Conservation (phyloP, 2,113 vertebrate species). For the Python bivittatus region DNA sequence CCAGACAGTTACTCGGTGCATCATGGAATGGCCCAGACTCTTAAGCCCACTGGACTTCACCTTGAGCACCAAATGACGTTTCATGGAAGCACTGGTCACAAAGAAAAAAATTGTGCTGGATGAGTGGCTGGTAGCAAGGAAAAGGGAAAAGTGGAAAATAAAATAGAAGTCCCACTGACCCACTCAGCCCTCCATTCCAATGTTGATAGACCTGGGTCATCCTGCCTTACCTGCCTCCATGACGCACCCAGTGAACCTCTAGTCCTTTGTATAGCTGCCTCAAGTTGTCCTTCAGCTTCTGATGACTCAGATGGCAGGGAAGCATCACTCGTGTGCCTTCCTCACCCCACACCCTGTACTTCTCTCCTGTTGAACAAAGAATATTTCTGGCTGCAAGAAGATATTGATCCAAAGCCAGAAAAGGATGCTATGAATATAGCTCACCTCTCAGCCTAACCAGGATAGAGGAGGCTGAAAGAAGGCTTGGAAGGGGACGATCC, state of each 20-base stretch:
- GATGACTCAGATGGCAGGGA: constrained; percentile 59
- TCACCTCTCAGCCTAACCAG: not conserved
- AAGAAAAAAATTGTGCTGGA: fast-evolving
- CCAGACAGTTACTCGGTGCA: constrained; percentile 45
- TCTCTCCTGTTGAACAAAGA: not conserved
- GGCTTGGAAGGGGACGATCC: not conserved
- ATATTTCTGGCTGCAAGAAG: constrained; percentile 26
- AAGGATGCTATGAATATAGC: not conserved
- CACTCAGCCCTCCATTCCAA: not conserved
- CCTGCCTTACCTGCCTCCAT: constrained; percentile 39
- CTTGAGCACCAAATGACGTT: constrained; percentile 50
- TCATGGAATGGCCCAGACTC: constrained; percentile 45
- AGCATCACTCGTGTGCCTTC: constrained; percentile 60
- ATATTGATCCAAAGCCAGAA: constrained; percentile 21
- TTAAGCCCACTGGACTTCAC: constrained; percentile 29
- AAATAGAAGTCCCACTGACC: not conserved
- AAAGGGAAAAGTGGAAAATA: not conserved
- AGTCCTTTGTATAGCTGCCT: constrained; percentile 34
- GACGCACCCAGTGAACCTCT: constrained; percentile 48
- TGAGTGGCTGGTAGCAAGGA: not conserved
- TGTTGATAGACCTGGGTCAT: not conserved
- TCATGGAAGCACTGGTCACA: constrained; percentile 15
- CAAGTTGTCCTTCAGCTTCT: not conserved
- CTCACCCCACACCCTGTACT: constrained; percentile 67
- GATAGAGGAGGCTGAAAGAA: not conserved